Base-by-base conservation (phyloP, 53 echinoderm and acorn worm genomes). In the Echinarachnius parma region DNA sequence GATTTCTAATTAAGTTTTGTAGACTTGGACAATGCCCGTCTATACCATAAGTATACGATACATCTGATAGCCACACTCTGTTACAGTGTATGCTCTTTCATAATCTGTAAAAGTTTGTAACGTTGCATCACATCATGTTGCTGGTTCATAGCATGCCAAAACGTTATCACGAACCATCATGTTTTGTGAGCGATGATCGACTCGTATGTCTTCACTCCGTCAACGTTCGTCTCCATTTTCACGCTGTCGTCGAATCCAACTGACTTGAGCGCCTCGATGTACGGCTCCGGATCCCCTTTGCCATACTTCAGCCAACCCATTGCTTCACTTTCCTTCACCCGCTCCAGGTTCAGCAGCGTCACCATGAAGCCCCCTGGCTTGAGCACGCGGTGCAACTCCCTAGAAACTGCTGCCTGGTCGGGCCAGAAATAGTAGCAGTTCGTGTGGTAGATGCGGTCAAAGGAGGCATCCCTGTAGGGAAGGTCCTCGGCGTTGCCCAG, bases 341-440 rank as follows among this genome's bases (percentile, higher is more conserved):
- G 0, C 19, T 61, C 59, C 18, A 68, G 35, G 20, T 53, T 52
- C 46, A 91, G 60, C 15, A 45, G 36, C 0, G 91, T 88, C 9
- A 91, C 77, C 98, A 96, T 96, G 29, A 77, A 58, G 3, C 91
- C 86, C 0, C 81, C 87, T 2, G 82, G 82, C 33, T 91, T 87
- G 19, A 96, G 77, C 1, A 96, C 91, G 14, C 88, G 36, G 34
- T 59, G 48, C 37, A 96, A 75, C 33, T 91, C 88, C 20, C 35
- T 53, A 1, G 81, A 34, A 9, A 76, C 81, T 37, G 44, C 62
- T 4, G 32, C 15, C n/a, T 53, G 33, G 53, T 91, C 91, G 1
- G 91, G 83, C 98, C 98, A 96, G 65, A 96, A 96, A 75, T 96
- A 96, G 59, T 91, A 96, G 65, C 91, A 91, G 75, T 96, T 96